phyloP scores from a whole-genome alignment of 2,113 vertebrate species.

The Actenoides hombroni region DNA sequence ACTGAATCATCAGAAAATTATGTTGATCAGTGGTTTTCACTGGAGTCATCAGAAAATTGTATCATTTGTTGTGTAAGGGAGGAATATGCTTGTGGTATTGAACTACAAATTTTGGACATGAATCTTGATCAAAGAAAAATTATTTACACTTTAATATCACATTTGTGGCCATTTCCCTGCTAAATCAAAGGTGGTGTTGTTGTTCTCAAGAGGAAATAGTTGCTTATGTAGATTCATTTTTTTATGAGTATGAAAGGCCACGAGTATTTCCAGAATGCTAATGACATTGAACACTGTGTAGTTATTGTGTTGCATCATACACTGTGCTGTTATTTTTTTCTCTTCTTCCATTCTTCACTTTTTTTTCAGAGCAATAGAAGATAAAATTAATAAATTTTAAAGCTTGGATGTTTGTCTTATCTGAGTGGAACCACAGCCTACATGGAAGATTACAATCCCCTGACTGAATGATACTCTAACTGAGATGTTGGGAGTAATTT shows the following conservation, averaged over 20 bases:
- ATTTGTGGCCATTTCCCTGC: background rate
- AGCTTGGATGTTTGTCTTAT: background rate
- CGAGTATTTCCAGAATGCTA: slow-evolving; percentile 39
- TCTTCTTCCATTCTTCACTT: background rate
- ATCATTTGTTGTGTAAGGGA: background rate
- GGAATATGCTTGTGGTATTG: background rate
- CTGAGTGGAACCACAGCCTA: background rate
- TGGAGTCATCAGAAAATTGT: background rate
- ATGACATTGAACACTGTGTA: background rate
- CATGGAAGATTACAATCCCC: background rate
- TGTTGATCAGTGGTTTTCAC: background rate
- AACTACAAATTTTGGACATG: background rate
- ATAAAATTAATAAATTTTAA: background rate
- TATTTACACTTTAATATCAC: background rate
- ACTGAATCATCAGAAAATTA: background rate
- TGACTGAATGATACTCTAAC: background rate
- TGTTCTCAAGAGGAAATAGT: background rate
- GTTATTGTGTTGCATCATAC: background rate
- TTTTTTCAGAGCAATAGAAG: background rate
- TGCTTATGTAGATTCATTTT: background rate
- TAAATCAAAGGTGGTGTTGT: slow-evolving; percentile 16
- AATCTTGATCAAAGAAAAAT: background rate
- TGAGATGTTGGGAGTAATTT: background rate
- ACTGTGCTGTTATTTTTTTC: background rate
- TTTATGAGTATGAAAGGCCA: background rate